phyloP scores from a whole-genome alignment of 2,797 vertebrate genomes.

The Acanthopagrus latus region DNA sequence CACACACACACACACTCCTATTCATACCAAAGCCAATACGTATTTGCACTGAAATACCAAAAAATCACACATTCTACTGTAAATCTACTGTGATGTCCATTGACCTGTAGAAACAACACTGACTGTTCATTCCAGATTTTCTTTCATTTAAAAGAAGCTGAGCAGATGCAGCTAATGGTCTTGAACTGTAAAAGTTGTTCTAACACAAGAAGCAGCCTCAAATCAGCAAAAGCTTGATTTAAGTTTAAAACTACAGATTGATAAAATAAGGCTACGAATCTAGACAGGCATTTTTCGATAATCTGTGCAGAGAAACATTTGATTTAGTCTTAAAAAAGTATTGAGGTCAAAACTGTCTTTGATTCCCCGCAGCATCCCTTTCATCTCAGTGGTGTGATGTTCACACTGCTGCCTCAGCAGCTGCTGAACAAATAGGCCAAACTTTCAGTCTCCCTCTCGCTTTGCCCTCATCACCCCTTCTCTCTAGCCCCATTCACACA shows the following conservation, averaged over 20 bases:
- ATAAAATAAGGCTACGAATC: not conserved
- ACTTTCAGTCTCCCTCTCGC: conserved; percentile 12
- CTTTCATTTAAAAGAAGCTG: not conserved
- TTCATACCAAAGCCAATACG: conserved; percentile 21
- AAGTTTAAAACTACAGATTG: not conserved
- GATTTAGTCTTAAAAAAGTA: not conserved
- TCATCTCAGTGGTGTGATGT: conserved; percentile 28
- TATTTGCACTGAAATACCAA: conserved; percentile 22
- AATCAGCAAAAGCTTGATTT: not conserved
- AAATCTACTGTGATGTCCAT: conserved; percentile 10
- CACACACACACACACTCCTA: conserved; percentile 30
- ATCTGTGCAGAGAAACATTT: not conserved
- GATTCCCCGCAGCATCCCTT: conserved; percentile 1
- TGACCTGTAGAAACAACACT: not conserved
- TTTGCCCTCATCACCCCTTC: conserved; percentile 11
- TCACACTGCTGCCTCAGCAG: conserved; percentile 50
- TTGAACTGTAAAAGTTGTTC: not conserved
- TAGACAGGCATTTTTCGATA: not conserved
- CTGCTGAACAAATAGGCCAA: conserved; percentile 46
- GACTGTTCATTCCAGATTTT: not conserved
- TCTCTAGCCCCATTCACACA: not conserved
- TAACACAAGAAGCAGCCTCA: not conserved
- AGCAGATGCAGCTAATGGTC: not conserved
- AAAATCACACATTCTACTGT: conserved; percentile 16
- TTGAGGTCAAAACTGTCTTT: not conserved